These are phyloP conservation scores for Procambarus virginalis DNA, from an alignment of 1,140 invertebrate genomes.

Conservation along the genomic window DNA sequence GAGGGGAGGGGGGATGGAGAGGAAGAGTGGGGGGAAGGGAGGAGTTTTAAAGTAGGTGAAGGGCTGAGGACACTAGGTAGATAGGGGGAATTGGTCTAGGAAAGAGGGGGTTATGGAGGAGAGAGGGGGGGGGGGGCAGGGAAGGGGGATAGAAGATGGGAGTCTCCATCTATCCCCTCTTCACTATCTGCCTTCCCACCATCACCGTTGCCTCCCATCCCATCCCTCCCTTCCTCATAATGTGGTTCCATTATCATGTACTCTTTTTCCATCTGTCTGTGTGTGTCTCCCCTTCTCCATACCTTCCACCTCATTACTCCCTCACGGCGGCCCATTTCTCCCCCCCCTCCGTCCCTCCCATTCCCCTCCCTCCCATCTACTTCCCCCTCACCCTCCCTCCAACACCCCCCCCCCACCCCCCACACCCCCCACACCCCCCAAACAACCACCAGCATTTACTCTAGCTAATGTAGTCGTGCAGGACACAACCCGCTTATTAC, in stretches of 20 bases:
- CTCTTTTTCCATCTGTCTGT: background rate
- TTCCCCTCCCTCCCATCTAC: background rate
- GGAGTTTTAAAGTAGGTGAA: background rate
- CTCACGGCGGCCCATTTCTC: background rate
- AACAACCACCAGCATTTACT: conserved; percentile 8
- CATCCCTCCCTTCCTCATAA: too few species aligned
- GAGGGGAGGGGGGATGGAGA: background rate
- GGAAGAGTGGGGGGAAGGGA: background rate
- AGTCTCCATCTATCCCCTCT: too few species aligned
- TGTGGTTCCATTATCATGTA: too few species aligned
- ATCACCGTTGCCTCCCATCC: too few species aligned
- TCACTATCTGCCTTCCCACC: too few species aligned
- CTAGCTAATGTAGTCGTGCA: conserved; percentile 15
- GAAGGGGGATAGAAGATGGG: background rate
- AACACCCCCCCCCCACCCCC: background rate
- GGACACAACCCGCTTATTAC: conserved; percentile 28
- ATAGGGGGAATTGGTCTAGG: too few species aligned
- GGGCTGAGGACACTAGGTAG: background rate
- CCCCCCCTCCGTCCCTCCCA: background rate
- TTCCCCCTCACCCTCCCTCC: too few species aligned
- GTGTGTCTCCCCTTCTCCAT: background rate
- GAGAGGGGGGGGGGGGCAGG: background rate
- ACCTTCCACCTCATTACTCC: background rate
- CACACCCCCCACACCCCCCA: background rate
- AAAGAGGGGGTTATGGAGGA: background rate